Evolutionary conservation across 2,113 vertebrate species (phyloP), one percentile per base, ranked within the genome.

Genomic region (Cheilinus undulatus): DNA sequence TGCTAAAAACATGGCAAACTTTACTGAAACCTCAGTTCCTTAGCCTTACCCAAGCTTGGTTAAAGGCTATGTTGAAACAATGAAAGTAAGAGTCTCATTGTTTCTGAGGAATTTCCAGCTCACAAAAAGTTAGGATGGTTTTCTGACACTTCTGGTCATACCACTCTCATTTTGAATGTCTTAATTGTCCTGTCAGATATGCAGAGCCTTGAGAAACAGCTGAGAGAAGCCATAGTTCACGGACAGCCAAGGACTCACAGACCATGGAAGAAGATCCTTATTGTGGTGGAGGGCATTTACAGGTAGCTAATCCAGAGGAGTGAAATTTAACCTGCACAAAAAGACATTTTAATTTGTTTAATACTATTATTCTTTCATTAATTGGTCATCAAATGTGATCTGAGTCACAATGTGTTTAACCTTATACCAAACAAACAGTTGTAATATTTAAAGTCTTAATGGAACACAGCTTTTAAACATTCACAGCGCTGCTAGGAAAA

Each of bases 261-360:
- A 24, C 96, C 97, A 23, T 98, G 97, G 97, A 98, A 97, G 93
- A 99, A 98, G 93, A 96, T 99, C 79, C 95, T 99, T 49, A 98
- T 99, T 28, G 82, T 99, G 14, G 97, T 99, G 19, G 97, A 99
- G 87, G 97, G 97, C 80, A 97, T 99, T 89, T 99, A 96, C 93
- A 99, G 97, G 97, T 99, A 94, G 8, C n/a, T 10, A 3, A 28
- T 46, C 13, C 8, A 27, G 12, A 53, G 46, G 10, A 22, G 13
- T 46, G 2, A 3, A 2, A 19, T 17, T 1, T 10, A 1, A 48
- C 4, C 48, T 20, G 8, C 14, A 56, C 10, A 12, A 40, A 17
- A 23, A 9, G 22, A 48, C 2, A 10, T 40, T 15, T 40, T 4
- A 15, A 14, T 12, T n/a, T n/a, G n/a, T n/a, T n/a, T n/a, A n/a